These are phyloP conservation scores for Willowsia nigromaculata DNA, from an alignment of 2,888 invertebrate genomes.

Conservation along the genomic window DNA sequence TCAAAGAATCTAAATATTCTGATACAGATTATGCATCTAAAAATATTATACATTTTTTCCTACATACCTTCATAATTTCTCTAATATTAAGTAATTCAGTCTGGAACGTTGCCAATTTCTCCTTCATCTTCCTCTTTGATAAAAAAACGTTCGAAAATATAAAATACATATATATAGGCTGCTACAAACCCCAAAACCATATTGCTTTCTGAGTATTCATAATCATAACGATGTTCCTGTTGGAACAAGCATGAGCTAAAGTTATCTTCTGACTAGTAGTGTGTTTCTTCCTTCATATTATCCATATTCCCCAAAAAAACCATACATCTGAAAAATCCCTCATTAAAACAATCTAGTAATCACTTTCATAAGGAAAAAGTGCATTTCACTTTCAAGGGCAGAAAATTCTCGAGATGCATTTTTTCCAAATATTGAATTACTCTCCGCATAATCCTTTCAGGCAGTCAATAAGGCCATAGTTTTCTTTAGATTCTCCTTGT, in stretches of 20 bases:
- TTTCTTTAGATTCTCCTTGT: too few relatives aligned
- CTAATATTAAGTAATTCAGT: constrained; percentile 38
- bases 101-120: constrained; percentile 23
- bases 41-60: background rate
- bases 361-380: too few relatives aligned
- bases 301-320: too few relatives aligned
- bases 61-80: constrained; percentile 40
- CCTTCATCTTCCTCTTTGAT: background rate
- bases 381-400: constrained; percentile 7
- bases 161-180: background rate
- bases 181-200: background rate
- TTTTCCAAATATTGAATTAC: too few relatives aligned
- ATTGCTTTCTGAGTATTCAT: background rate
- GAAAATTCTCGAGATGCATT: too few relatives aligned
- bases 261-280: too few relatives aligned
- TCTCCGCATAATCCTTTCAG: too few relatives aligned
- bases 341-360: too few relatives aligned
- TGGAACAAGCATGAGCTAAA: too few relatives aligned
- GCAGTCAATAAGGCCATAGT: too few relatives aligned
- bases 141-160: background rate
- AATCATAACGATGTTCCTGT: background rate
- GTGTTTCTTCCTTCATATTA: background rate
- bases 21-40: background rate
- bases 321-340: too few relatives aligned
- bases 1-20: background rate